Base-by-base conservation (phyloP, 2,888 invertebrate species). In the Anorthoa munda region DNA sequence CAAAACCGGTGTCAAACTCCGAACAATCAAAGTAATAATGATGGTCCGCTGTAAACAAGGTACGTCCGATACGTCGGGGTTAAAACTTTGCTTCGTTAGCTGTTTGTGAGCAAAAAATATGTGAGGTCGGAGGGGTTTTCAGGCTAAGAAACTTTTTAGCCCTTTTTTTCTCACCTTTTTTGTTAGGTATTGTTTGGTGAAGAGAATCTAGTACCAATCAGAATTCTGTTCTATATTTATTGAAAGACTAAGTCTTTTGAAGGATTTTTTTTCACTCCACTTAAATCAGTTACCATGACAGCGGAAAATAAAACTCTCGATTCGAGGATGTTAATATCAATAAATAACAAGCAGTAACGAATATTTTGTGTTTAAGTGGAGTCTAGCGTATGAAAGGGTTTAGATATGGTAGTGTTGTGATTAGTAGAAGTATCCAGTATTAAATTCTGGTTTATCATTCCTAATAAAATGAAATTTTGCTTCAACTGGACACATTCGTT, bases 1-100 rank as follows among this genome's bases (percentile, higher is more conserved):
- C 88, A 89, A 88, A 88, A 79, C 83, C 84, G 79, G 81, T 84
- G 87, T 88, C 88, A 83, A 87, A 84, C 83, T 87, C 84, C 65
- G 79, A 87, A 86, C 80, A 86, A 84, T 87, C 85, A 83, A 82
- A 87, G 82, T 85, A 84, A 85, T 86, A 84, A 87, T 81, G 74
- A 86, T 83, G 71, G 72, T 66, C 56, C 65, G 75, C 75, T 81
- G 72, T 75, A 81, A 77, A 78, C 74, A 79, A 81, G 79, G 78
- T 84, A 80, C 81, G 75, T 76, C 73, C 72, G 69, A 81, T 83
- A 79, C 77, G 81, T 70, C 18, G 15, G 50, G 51, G 53, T 69
- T 63, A 75, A 70, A 75, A 75, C 61, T 76, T 82, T 13, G 48
- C 51, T 83, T 81, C 73, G 63, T 72, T 82, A 66, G 66, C n/a